Evolutionary conservation across 2,797 vertebrate species (phyloP), one percentile per base, ranked within the genome.

Genomic region (Lithobates sylvaticus): DNA sequence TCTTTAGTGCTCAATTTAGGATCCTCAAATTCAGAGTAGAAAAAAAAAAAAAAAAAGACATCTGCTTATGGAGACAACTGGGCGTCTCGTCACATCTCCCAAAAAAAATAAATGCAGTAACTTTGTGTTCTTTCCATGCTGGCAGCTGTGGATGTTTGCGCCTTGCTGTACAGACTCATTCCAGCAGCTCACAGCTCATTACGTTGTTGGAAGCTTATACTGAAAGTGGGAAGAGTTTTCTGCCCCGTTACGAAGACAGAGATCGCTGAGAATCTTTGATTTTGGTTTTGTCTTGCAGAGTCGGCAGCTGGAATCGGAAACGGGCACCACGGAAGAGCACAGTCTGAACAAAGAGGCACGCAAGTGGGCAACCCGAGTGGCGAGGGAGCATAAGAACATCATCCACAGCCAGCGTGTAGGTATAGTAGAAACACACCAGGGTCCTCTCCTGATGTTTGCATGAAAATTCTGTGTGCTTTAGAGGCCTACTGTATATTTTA

Each of bases 291-390:
- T 88, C 0, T 91, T 92, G 0, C 92, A 99, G 98, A 99, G 98
- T 86, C 95, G 97, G 18, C 96, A 98, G 83, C 93, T 99, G 94
- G 98, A 99, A 88, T 98, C 97, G 0, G 97, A 99, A 91, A 96
- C 97, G 0, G 97, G 97, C 1, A 98, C 97, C 1, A 98, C 97
- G 0, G 98, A 99, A 89, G 98, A 99, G 91, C 98, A 99, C 95
- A 99, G 98, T 90, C 94, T 99, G 89, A 99, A 99, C 93, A 99
- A 99, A 87, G 98, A 99, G 91, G 98, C 98, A 78, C 95, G 98
- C 74, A 99, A 98, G 84, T 99, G 98, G 98, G 98, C 98, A 0
- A 98, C 97, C 0, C 94, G 98, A 1, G 95, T 97, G 72, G 98
- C 98, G 67, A 93, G 98, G 7, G 98, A 99, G 90, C 98, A 99